Percentiles rank a stretch among this genome's conserved stretches.
phyloP scores from a whole-genome alignment of 2,888 invertebrate species.

The Xanthia togata region DNA sequence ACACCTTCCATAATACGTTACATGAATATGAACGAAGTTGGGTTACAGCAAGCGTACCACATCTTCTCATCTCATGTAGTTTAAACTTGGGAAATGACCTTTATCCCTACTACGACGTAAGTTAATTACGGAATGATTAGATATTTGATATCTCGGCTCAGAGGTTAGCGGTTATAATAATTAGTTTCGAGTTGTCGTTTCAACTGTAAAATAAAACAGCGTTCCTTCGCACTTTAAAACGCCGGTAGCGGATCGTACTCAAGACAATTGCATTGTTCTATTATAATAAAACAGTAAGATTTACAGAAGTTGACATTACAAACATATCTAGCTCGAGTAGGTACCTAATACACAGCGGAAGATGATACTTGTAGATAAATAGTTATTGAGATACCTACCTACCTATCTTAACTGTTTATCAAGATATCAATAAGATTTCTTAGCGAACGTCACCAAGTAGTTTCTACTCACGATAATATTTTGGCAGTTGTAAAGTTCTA shows the following conservation, averaged over 20 bases:
- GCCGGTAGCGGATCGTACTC: slow-evolving; percentile 29
- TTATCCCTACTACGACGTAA: slow-evolving; percentile 48
- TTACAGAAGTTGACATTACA: slow-evolving; percentile 41
- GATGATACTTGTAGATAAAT: slow-evolving; percentile 46
- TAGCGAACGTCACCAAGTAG: slow-evolving; percentile 41
- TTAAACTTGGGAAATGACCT: slow-evolving; percentile 57
- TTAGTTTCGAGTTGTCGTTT: slow-evolving; percentile 39
- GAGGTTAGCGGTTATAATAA: slow-evolving; percentile 54
- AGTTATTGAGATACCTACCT: not conserved
- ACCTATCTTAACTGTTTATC: slow-evolving; percentile 39
- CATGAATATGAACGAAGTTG: slow-evolving; percentile 40
- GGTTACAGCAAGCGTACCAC: slow-evolving; percentile 19
- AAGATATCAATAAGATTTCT: slow-evolving; percentile 58
- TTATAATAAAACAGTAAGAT: slow-evolving; percentile 43
- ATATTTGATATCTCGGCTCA: slow-evolving; percentile 58
- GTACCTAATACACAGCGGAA: slow-evolving; percentile 17
- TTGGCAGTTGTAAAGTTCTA: slow-evolving; percentile 40
- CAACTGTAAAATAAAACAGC: slow-evolving; percentile 46
- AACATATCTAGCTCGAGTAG: slow-evolving; percentile 25
- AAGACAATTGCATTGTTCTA: slow-evolving; percentile 61
- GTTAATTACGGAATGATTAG: slow-evolving; percentile 55
- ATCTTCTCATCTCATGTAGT: slow-evolving; percentile 42
- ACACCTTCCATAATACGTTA: slow-evolving; percentile 16
- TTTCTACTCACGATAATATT: slow-evolving; percentile 48
- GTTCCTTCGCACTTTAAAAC: slow-evolving; percentile 46